These are phyloP conservation scores for Pteria penguin DNA, from an alignment of 2,888 invertebrate species.

Conservation along the genomic window DNA sequence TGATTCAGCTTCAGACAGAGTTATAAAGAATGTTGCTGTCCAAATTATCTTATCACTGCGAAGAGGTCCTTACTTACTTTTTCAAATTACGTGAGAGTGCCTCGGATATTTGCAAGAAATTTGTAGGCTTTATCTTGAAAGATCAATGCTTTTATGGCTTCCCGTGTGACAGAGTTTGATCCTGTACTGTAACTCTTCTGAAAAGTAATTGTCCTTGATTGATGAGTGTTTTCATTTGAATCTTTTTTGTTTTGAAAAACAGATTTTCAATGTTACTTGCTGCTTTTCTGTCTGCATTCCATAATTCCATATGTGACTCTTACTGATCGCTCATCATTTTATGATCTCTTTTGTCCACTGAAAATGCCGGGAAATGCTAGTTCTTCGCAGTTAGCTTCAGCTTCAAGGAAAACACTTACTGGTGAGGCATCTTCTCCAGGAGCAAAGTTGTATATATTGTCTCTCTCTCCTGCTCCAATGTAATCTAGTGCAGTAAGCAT, in stretches of 20 bases:
- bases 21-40: slow-evolving; percentile 48
- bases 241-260: slow-evolving; percentile 51
- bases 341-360: slow-evolving; percentile 36
- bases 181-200: slow-evolving; percentile 40
- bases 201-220: slow-evolving; percentile 44
- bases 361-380: slow-evolving; percentile 47
- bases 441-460: slow-evolving; percentile 47
- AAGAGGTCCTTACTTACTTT: slow-evolving; percentile 51
- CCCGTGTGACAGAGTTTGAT: slow-evolving; percentile 22
- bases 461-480: slow-evolving; percentile 43
- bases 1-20: slow-evolving; percentile 56
- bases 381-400: slow-evolving; percentile 40
- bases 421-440: slow-evolving; percentile 48
- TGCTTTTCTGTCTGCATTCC: slow-evolving; percentile 38
- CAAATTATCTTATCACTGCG: slow-evolving; percentile 59
- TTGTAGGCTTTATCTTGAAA: slow-evolving; percentile 46
- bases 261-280: slow-evolving; percentile 42
- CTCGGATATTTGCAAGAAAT: slow-evolving; percentile 42
- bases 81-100: slow-evolving; percentile 56
- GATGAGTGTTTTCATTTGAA: slow-evolving; percentile 44
- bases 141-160: slow-evolving; percentile 7
- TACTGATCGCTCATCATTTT: slow-evolving; percentile 34
- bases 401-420: slow-evolving; percentile 47
- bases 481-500: slow-evolving; percentile 44
- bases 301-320: slow-evolving; percentile 37